Conservation (phyloP, 1,140 invertebrate genomes). For the Drosophila biarmipes region DNA sequence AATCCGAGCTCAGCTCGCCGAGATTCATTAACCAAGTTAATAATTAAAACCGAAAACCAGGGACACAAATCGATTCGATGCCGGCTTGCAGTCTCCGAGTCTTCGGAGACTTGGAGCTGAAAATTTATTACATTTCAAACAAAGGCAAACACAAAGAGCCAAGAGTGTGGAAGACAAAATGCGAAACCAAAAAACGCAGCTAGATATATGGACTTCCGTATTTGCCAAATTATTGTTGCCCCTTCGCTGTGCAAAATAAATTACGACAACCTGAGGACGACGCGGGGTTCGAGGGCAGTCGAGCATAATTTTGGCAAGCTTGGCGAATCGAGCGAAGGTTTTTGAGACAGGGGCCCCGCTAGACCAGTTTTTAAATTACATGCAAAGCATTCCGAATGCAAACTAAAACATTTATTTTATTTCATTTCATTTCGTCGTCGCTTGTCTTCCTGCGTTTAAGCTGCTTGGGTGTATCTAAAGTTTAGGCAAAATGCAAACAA, state of each 20-base stretch:
- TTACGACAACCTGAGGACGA: slow-evolving; percentile 64
- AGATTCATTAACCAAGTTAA: slow-evolving; percentile 65
- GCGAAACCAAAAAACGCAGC: slow-evolving; percentile 62
- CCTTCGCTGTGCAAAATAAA: slow-evolving; percentile 56
- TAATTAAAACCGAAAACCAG: slow-evolving; percentile 71
- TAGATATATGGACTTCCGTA: slow-evolving; percentile 74
- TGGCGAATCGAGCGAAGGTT: slow-evolving; percentile 66
- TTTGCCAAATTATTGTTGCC: slow-evolving; percentile 61
- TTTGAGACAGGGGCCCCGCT: slow-evolving; percentile 51
- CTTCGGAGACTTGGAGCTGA: slow-evolving; percentile 15
- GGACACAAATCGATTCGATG: slow-evolving; percentile 58
- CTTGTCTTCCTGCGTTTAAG: slow-evolving; percentile 78
- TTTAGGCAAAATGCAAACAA: slow-evolving; percentile 76
- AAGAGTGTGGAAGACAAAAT: slow-evolving; percentile 23
- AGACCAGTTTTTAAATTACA: slow-evolving; percentile 83
- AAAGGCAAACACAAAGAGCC: slow-evolving; percentile 25
- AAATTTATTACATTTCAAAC: slow-evolving; percentile 70
- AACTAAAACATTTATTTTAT: slow-evolving; percentile 79
- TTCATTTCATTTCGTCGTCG: slow-evolving; percentile 32
- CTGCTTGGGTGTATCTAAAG: slow-evolving; percentile 66
- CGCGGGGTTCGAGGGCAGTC: slow-evolving; percentile 53
- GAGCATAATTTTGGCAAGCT: slow-evolving; percentile 82
- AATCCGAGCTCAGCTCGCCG: slow-evolving; percentile 29
- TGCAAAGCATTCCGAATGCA: slow-evolving; percentile 80
- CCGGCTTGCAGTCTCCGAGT: slow-evolving; percentile 47